Base-by-base conservation (phyloP, 35 echinoderm and acorn worm genomes). In the Amphiura filiformis region DNA sequence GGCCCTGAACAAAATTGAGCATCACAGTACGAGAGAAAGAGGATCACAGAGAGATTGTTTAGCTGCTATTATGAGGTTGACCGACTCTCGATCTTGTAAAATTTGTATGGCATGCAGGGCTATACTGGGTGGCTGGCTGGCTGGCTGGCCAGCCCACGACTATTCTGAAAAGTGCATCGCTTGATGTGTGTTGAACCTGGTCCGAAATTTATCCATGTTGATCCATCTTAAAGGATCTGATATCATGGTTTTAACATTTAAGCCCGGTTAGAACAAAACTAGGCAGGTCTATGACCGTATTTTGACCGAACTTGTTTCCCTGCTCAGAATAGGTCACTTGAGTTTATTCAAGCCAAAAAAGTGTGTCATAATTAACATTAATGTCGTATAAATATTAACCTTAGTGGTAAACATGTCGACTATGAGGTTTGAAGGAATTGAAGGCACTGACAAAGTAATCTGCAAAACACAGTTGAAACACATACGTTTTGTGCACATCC, bases 181-280 rank as follows among this genome's bases (percentile, higher is more conserved):
- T 70, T 26, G 61, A 11, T 70, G 61, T 70, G 26, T 70, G 15
- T 70, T 70, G 61, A 70, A 70, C 61, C 61, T 70, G 61, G 61
- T 70, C 61, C 61, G 61, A 26, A 70, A 70, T 18, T 70, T 70
- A 70, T 70, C 61, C 61, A 70, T 18, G 11, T 70, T 70, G 61
- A 70, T 70, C 61, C 61, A 30, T 30, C 17, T 70, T 70, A 47
- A 70, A 23, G 61, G 61, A 70, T 70, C 61, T 70, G 61, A 70
- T 70, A 70, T 70, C 61, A 70, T 70, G 61, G 61, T 30, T 70
- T 70, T 70, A 70, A 70, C 61, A 70, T 70, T 18, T 70, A 70
- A 70, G 61, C 61, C 26, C 61, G 26, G 61, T 70, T 13, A 23
- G 61, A 70, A 30, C 61, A 70, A 5, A 70, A 18, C 61, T 70